Base-by-base conservation (phyloP, 2,113 vertebrate genomes). In the Formicarius rufipectus region DNA sequence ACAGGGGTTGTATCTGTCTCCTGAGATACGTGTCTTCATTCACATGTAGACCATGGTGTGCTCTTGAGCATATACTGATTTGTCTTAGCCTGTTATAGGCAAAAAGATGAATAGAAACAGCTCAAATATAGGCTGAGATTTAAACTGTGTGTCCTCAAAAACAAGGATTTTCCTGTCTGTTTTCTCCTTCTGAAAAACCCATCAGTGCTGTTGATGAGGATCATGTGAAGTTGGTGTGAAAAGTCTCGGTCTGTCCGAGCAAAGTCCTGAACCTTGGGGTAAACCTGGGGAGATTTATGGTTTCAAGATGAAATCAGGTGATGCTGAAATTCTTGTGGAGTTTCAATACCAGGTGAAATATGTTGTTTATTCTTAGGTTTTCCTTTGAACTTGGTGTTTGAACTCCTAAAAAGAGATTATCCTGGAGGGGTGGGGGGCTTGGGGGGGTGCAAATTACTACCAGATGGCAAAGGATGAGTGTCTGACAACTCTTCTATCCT, bases 351-450 rank as follows among this genome's bases (percentile, higher is more conserved):
- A 91, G 87, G 89, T 94, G 94, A 93, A 93, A 85, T 83, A 95
- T 66, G 66, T 89, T 95, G 91, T 94, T 96, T 97, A 67, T 93
- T 94, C 89, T 81, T 74, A n/a, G 30, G 11, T 75, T 96, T 95
- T 87, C 44, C 58, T 96, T 96, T 96, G 95, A 96, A 95, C 93
- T 92, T 86, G 30, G 47, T 95, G 76, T 96, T 93, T 94, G 94
- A 97, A 95, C 91, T 95, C 64, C 64, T 63, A 67, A 87, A 89
- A 74, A 77, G 44, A 93, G 47, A 87, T 91, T 55, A 68, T 95
- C n/a, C n/a, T n/a, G n/a, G n/a, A n/a, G n/a, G n/a, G n/a, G n/a
- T n/a, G n/a, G n/a, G n/a, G n/a, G n/a, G n/a, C n/a, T 93, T 90
- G 42, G 24, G 17, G 24, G 78, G n/a, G 71, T 75, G 87, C 76